Conservation (phyloP, 2,888 invertebrate genomes). For the Priocnemis perturbator region DNA sequence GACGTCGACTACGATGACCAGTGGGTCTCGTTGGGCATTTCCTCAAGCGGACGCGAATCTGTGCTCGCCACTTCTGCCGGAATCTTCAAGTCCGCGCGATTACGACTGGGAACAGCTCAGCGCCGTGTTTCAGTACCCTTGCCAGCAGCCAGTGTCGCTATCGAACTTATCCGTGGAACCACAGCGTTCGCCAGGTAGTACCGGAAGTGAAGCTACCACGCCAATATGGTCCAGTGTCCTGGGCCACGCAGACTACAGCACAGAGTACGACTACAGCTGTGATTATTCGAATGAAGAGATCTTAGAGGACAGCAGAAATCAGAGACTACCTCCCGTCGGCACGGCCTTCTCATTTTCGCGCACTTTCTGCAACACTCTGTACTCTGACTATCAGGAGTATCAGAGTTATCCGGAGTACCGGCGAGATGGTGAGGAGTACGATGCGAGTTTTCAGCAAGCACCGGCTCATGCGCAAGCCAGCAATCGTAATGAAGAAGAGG, state of each 20-base stretch:
- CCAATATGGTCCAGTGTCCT: constrained; percentile 56
- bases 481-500: constrained; percentile 24
- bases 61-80: constrained; percentile 40
- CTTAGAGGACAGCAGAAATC: constrained; percentile 29
- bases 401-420: constrained; percentile 10
- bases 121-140: constrained; percentile 62
- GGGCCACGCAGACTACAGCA: background rate
- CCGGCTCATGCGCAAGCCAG: constrained; percentile 3
- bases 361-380: constrained; percentile 53
- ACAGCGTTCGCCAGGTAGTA: constrained; percentile 60
- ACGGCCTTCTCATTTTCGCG: constrained; percentile 70
- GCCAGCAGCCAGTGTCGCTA: constrained; percentile 31
- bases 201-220: constrained; percentile 61
- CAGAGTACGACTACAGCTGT: background rate
- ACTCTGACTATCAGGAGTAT: constrained; percentile 36
- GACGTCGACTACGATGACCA: constrained; percentile 25
- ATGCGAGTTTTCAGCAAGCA: constrained; percentile 53
- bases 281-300: constrained; percentile 24
- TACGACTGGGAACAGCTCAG: constrained; percentile 65
- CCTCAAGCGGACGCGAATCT: constrained; percentile 44
- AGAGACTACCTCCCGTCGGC: constrained; percentile 62
- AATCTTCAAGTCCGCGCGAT: constrained; percentile 45
- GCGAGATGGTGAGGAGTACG: constrained; percentile 37
- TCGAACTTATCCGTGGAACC: background rate
- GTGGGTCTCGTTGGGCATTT: constrained; percentile 52